Evolutionary conservation across 2,888 invertebrate species (phyloP), one percentile per base, ranked within the genome.

Genomic region (Acanthosepion pharaonis): DNA sequence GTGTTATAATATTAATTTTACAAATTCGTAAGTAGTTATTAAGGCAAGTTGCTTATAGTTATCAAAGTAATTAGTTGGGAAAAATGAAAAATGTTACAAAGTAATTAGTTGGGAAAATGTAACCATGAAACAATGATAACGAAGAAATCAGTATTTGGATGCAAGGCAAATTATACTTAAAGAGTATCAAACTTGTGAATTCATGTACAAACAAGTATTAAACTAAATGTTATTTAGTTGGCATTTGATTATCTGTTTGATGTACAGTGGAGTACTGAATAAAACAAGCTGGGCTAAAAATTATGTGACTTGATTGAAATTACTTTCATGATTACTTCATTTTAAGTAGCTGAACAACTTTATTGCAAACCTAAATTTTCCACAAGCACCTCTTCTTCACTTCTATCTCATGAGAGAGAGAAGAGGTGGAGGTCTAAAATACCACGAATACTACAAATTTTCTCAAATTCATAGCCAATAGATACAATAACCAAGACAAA

Each of bases 271-370:
- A 78, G 78, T 18, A 15, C 33, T 78, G 33, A 78, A 78, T 78
- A 78, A 78, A 78, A n/a, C 78, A 78, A 78, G 78, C 18, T 33
- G 15, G 9, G 33, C 78, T 78, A 78, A 78, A 78, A 78, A 78
- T n/a, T n/a, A 78, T 78, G n/a, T n/a, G 78, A 78, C 78, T 78
- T 78, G n/a, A 78, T 33, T n/a, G n/a, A 78, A 78, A 78, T 78
- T 78, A 78, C 78, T 78, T 78, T 33, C 3, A 33, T 11, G 33
- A 78, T 78, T 78, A 78, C 78, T 78, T 78, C n/a, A 78, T 78
- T 78, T 78, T n/a, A 78, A 78, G 78, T 78, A n/a, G 78, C 78
- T n/a, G 11, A 78, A 78, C 78, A 78, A 78, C 78, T 78, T 78
- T 78, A 78, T 78, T 9, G 28, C 28, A 11, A n/a, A n/a, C 78